Base-by-base conservation (phyloP, 1,140 invertebrate species). In the Panonychus citri region DNA sequence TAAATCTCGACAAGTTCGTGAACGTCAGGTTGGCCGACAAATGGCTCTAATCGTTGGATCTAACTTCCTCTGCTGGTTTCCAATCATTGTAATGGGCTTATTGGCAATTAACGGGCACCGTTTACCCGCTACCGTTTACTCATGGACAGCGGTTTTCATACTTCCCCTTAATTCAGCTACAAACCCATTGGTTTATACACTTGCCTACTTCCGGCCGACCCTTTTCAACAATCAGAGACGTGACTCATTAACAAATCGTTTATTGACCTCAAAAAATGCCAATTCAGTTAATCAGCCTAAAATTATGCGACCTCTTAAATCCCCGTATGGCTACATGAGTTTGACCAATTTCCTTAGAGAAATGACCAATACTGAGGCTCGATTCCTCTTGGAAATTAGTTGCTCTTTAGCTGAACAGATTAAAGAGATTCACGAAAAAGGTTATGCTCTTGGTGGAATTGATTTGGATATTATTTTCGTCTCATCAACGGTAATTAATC, bases 81-180 rank as follows among this genome's bases (percentile, higher is more conserved):
- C 72, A 17, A 72, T 73, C n/a, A 71, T 72, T 51, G 56, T 72
- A 1, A 65, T 73, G 53, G 70, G 71, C 3, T 63, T 72, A 39
- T 62, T 67, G 7, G 70, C 71, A 1, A 62, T 73, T 43, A 62
- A 61, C 21, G 71, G 69, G n/a, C 63, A 65, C 1, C 61, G 61
- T 12, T 64, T 71, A 43, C 64, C 69, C 37, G 21, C 40, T 2
- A 42, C 28, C 52, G 63, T 67, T 0, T 68, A 68, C 57, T 69
- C 71, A 0, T 73, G 71, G 71, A 67, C 69, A 27, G 71, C 71
- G 3, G 71, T 73, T 21, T 71, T 73, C 54, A 64, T 73, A 12
- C 54, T 73, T 21, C 71, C 71, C 1, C 60, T 73, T 12, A 73
- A 73, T 62, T 70, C 71, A 0, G 71, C 71, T 10, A 66, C 70